phyloP scores from a whole-genome alignment of 1,140 invertebrate genomes.

The Papilio dardanus region DNA sequence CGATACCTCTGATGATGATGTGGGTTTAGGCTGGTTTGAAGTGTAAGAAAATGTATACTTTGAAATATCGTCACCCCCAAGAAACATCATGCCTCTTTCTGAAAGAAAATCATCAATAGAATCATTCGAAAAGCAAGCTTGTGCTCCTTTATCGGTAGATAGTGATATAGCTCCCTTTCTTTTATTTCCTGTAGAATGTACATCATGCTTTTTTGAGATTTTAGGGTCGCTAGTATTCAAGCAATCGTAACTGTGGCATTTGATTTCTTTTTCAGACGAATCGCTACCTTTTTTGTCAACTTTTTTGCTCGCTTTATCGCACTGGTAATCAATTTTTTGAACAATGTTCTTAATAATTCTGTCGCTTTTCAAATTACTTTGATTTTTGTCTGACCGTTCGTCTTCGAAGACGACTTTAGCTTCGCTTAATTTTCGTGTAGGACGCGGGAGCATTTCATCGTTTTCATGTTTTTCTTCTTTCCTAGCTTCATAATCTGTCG shows the following conservation, averaged over 20 bases:
- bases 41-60: slow-evolving; percentile 59
- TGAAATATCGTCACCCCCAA: slow-evolving; percentile 61
- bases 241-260: slow-evolving; percentile 60
- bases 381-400: slow-evolving; percentile 41
- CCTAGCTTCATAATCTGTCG: slow-evolving; percentile 33
- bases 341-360: slow-evolving; percentile 39
- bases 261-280: slow-evolving; percentile 63
- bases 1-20: slow-evolving; percentile 45
- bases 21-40: slow-evolving; percentile 50
- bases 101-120: slow-evolving; percentile 71
- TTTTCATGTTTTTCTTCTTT: slow-evolving; percentile 17
- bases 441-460: slow-evolving; percentile 6
- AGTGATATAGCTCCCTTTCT: slow-evolving; percentile 43
- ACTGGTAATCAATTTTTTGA: slow-evolving; percentile 34
- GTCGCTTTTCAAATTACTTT: slow-evolving; percentile 38
- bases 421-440: slow-evolving; percentile 39
- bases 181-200: slow-evolving; percentile 42
- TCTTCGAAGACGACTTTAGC: slow-evolving; percentile 60
- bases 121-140: slow-evolving; percentile 69
- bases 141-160: slow-evolving; percentile 62
- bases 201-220: slow-evolving; percentile 35
- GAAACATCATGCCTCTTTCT: slow-evolving; percentile 58
- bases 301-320: slow-evolving; percentile 40
- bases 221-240: slow-evolving; percentile 41
- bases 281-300: slow-evolving; percentile 41